Evolutionary conservation across 2,113 vertebrate genomes (phyloP).

Genomic region (Cardinalis cardinalis): DNA sequence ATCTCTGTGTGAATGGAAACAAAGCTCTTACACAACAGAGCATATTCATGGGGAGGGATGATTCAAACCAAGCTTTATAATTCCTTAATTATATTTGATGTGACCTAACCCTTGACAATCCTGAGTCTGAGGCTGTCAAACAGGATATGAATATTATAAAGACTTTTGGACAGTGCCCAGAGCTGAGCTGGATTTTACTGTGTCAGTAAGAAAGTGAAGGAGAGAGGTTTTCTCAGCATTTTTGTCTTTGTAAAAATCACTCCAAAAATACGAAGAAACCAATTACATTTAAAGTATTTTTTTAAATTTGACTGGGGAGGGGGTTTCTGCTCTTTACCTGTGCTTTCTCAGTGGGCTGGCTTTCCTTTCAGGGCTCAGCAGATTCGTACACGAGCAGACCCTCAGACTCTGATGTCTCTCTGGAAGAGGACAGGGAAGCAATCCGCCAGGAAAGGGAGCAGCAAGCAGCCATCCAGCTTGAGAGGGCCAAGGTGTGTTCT

Average conservation of each 20-base stretch:
- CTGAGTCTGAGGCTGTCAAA: background rate
- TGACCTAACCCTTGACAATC: background rate
- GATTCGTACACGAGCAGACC: conserved; percentile 98
- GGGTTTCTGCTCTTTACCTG: background rate
- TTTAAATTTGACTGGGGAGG: background rate
- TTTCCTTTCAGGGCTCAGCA: conserved; percentile 88
- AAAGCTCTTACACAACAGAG: background rate
- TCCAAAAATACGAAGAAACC: rapidly evolving
- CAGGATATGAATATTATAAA: background rate
- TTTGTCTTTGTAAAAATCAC: background rate
- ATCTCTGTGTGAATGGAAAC: background rate
- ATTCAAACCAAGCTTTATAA: background rate
- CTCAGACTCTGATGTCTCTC: conserved; percentile 97
- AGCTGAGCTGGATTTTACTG: background rate
- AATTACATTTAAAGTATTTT: background rate
- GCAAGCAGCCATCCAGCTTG: conserved; percentile 91
- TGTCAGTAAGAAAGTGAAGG: background rate
- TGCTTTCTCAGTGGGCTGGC: background rate
- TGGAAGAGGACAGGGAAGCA: conserved; percentile 96
- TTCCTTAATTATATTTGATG: background rate
- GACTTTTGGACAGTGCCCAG: background rate
- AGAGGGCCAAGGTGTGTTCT: conserved; percentile 89
- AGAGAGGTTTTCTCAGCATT: background rate
- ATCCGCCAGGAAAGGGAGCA: conserved; percentile 93
- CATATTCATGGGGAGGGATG: background rate